Evolutionary conservation across 2,797 vertebrate species (phyloP).

Genomic region (Danionella dracula): DNA sequence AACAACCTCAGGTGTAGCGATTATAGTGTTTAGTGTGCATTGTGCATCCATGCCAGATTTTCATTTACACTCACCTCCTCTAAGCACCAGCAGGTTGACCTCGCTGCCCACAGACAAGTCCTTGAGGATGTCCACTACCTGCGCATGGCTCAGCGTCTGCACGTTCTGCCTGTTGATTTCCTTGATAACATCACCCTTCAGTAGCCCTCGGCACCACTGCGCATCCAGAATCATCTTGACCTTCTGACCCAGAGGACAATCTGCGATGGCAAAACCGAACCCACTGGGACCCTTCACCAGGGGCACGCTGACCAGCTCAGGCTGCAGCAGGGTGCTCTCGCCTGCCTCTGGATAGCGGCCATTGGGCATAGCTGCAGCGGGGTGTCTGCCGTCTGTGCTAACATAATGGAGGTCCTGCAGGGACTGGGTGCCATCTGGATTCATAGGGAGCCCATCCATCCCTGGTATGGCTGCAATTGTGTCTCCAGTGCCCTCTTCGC

Average conservation of each 20-base stretch:
- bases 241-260: slow-evolving; percentile 91
- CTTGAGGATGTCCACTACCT: slow-evolving; percentile 97
- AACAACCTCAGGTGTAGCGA: no score
- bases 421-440: slow-evolving; percentile 55
- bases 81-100: slow-evolving; percentile 85
- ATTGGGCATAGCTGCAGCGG: slow-evolving; percentile 65
- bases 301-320: slow-evolving; percentile 85
- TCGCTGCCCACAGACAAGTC: slow-evolving; percentile 89
- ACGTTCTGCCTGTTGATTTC: slow-evolving; percentile 94
- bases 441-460: slow-evolving; percentile 70
- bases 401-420: slow-evolving; percentile 71
- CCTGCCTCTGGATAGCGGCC: slow-evolving; percentile 76
- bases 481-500: slow-evolving; percentile 61
- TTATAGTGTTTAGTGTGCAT: no score
- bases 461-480: slow-evolving; percentile 68
- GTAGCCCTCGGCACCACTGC: slow-evolving; percentile 92
- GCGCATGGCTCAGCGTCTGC: slow-evolving; percentile 86
- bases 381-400: slow-evolving; percentile 59
- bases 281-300: slow-evolving; percentile 90
- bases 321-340: slow-evolving; percentile 79
- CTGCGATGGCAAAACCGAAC: slow-evolving; percentile 95
- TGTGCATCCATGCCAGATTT: no score
- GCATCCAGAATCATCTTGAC: slow-evolving; percentile 98
- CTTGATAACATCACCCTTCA: slow-evolving; percentile 95
- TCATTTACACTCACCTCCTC: slow-evolving; percentile 92